These are phyloP conservation scores for Altica lythri DNA, from an alignment of 2,888 invertebrate species.

Conservation along the genomic window DNA sequence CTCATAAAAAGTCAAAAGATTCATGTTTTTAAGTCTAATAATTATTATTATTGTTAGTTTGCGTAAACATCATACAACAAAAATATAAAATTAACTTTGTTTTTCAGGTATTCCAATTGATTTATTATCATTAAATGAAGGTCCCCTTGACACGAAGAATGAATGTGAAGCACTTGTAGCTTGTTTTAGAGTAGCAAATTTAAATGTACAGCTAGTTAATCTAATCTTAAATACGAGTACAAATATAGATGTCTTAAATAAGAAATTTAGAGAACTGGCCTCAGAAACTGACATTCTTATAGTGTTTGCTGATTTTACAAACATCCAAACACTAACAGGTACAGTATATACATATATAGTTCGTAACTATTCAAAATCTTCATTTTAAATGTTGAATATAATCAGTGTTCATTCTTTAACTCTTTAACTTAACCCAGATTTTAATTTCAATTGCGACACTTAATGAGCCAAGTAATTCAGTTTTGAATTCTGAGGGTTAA, in stretches of 20 bases:
- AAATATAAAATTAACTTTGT: not conserved
- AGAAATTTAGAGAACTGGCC: slow-evolving; percentile 43
- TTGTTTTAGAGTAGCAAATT: slow-evolving; percentile 61
- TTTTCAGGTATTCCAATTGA: slow-evolving; percentile 42
- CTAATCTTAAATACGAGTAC: slow-evolving; percentile 40
- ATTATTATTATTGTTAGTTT: too few species aligned
- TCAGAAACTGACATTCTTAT: slow-evolving; percentile 47
- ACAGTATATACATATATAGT: slow-evolving; percentile 20
- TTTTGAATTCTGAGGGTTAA: too few species aligned
- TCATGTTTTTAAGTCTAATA: too few species aligned
- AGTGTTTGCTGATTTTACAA: slow-evolving; percentile 52
- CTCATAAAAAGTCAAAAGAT: too few species aligned
- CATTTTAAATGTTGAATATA: too few species aligned
- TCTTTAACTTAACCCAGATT: too few species aligned
- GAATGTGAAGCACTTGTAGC: slow-evolving; percentile 50
- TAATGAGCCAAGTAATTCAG: too few species aligned
- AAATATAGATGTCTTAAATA: slow-evolving; percentile 36
- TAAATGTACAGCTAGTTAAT: slow-evolving; percentile 61
- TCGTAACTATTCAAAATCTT: too few species aligned
- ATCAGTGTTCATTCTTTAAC: too few species aligned
- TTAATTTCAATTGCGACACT: too few species aligned
- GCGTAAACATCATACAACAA: not conserved
- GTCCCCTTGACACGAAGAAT: slow-evolving; percentile 41
- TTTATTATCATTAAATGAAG: slow-evolving; percentile 44
- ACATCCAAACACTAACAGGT: slow-evolving; percentile 42